Evolutionary conservation across 2,888 invertebrate species (phyloP).

Genomic region (Xylophagus ater): DNA sequence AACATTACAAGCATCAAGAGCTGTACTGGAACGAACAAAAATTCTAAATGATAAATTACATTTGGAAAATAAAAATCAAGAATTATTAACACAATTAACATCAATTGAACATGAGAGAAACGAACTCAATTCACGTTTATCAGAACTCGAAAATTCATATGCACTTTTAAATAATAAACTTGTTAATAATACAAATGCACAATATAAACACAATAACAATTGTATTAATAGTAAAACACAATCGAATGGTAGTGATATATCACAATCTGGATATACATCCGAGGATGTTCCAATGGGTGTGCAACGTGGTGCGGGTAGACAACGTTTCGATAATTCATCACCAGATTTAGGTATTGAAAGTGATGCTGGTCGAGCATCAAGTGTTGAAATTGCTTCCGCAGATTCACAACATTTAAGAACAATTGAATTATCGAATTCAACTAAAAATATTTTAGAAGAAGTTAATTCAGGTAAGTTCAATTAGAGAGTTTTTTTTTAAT

Average conservation of each 20-base stretch:
- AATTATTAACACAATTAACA: constrained; percentile 24
- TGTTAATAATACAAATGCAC: constrained; percentile 22
- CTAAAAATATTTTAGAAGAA: constrained; percentile 10
- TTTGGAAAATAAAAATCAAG: constrained; percentile 43
- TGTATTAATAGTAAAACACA: constrained; percentile 8
- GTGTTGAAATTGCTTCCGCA: constrained; percentile 29
- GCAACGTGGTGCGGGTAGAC: constrained; percentile 16
- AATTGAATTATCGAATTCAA: constrained; percentile 3
- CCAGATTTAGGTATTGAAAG: constrained; percentile 88
- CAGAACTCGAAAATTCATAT: constrained; percentile 30
- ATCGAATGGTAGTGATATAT: constrained; percentile 25
- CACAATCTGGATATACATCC: constrained; percentile 41
- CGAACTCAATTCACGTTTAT: constrained; percentile 25
- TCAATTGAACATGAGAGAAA: constrained; percentile 28
- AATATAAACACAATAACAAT: constrained; percentile 19
- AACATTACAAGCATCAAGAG: constrained; percentile 61
- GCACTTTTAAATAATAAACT: constrained; percentile 34
- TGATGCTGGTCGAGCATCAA: constrained; percentile 56
- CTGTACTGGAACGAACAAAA: constrained; percentile 60
- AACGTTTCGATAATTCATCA: constrained; percentile 46
- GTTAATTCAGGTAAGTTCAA: constrained; percentile 5
- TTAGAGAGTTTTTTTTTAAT: no score
- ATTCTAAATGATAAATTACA: constrained; percentile 57
- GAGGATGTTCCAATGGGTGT: constrained; percentile 34
- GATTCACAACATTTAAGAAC: constrained; percentile 6